Evolutionary conservation across 2,113 vertebrate species (phyloP), one percentile per base, ranked within the genome.

Genomic region (Rattus norvegicus): DNA sequence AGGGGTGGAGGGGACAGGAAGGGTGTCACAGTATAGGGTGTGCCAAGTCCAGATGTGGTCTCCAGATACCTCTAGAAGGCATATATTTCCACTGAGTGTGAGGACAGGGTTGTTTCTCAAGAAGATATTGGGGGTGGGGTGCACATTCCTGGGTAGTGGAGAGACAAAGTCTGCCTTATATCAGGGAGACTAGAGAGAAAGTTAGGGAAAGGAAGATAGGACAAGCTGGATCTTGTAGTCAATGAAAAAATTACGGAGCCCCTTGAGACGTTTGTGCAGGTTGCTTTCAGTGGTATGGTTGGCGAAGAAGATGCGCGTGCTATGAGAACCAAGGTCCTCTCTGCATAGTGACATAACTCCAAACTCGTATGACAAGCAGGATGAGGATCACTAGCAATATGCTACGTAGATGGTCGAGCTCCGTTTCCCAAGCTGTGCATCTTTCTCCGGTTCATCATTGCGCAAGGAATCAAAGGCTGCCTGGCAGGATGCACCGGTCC

Each of bases 401-500:
- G n/a, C 33, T 70, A 81, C 28, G 61, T 47, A 14, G 43, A 69
- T 19, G 17, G 5, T n/a, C 5, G 12, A 59, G 49, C 47, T 28
- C 59, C 0, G 3, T 28, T n/a, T 47, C 22, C 76, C 26, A 81
- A 47, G 52, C 77, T 11, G 90, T 47, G 84, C 90, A 93, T 95
- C 97, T 83, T 67, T 86, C 5, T 65, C 81, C 4, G 81, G 72
- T 54, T 0, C 14, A 65, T 47, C 13, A 2, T 95, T 97, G 96
- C 88, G 93, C 95, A 93, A 96, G 97, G 30, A 88, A n/a, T 63
- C 7, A 0, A 47, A 70, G 69, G 95, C 95, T n/a, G 93, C 88
- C 75, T 0, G 92, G 92, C 95, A 69, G 33, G 97, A 94, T 54
- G 59, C 75, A 81, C 92, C 79, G 95, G 97, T 97, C 96, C 91